phyloP scores from a whole-genome alignment of 1,140 invertebrate genomes.

The Pentalonia nigronervosa region DNA sequence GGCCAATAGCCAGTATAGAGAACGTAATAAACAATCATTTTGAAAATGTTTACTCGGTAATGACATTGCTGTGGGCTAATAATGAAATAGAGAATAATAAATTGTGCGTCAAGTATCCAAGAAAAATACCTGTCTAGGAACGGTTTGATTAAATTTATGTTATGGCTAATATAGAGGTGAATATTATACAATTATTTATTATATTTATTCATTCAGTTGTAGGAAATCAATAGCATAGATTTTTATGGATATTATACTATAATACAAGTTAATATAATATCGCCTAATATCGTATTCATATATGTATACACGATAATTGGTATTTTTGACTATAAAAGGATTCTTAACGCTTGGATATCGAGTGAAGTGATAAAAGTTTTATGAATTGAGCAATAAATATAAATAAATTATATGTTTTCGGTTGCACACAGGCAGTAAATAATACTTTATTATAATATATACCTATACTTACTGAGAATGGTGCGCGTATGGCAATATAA shows the following conservation, averaged over 20 bases:
- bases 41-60: slow-evolving; percentile 44
- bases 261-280: neutral
- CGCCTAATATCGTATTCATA: neutral
- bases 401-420: neutral
- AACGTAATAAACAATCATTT: slow-evolving; percentile 22
- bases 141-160: slow-evolving; percentile 7
- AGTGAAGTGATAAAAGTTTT: slow-evolving; percentile 10
- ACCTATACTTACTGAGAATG: neutral
- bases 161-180: neutral
- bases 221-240: neutral
- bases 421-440: neutral
- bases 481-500: neutral
- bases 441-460: neutral
- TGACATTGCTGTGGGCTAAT: slow-evolving; percentile 29
- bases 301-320: neutral
- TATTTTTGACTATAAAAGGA: slow-evolving; percentile 24
- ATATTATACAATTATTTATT: slow-evolving; percentile 1
- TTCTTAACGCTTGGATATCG: neutral
- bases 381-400: slow-evolving; percentile 3
- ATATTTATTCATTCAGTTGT: neutral
- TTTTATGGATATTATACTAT: neutral
- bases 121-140: neutral
- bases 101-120: neutral
- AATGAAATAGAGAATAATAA: slow-evolving; percentile 27
- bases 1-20: neutral